Conservation (phyloP, 1,140 invertebrate species). For the Archivesica marissinica region DNA sequence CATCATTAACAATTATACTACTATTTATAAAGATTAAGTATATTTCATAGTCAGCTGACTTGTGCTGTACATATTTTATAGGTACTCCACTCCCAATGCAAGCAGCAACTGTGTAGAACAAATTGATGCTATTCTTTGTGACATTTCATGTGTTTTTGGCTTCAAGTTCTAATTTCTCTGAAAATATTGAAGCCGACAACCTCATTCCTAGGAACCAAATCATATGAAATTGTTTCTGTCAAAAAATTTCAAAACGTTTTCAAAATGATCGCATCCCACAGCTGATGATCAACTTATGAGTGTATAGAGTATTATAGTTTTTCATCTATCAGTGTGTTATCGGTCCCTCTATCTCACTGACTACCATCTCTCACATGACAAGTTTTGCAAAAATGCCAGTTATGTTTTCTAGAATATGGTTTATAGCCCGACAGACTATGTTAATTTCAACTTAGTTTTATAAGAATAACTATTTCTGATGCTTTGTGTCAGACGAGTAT, state of each 20-base stretch:
- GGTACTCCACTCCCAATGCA: too few species aligned
- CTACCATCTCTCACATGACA: conserved; percentile 48
- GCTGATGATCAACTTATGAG: conserved; percentile 51
- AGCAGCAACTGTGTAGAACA: neutral
- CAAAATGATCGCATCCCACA: conserved; percentile 34
- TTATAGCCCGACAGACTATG: conserved; percentile 50
- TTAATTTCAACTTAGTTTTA: conserved; percentile 59
- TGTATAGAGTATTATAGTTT: conserved; percentile 33
- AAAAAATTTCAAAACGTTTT: conserved; percentile 57
- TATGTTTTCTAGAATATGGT: conserved; percentile 54
- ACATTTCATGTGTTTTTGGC: conserved; percentile 13
- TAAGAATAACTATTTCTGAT: conserved; percentile 47
- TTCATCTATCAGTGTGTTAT: conserved; percentile 59
- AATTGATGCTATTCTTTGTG: conserved; percentile 7
- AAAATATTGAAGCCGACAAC: conserved; percentile 57
- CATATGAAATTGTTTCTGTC: conserved; percentile 54
- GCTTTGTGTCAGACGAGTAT: conserved; percentile 18
- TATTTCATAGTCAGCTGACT: too few species aligned
- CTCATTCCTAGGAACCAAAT: conserved; percentile 42
- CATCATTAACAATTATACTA: too few species aligned
- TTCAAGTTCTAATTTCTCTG: conserved; percentile 4
- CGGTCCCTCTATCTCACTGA: conserved; percentile 25
- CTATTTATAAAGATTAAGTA: too few species aligned
- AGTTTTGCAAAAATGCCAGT: conserved; percentile 63
- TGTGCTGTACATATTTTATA: too few species aligned